Conservation (phyloP, 2,113 vertebrate species). For the Acanthisitta chloris region DNA sequence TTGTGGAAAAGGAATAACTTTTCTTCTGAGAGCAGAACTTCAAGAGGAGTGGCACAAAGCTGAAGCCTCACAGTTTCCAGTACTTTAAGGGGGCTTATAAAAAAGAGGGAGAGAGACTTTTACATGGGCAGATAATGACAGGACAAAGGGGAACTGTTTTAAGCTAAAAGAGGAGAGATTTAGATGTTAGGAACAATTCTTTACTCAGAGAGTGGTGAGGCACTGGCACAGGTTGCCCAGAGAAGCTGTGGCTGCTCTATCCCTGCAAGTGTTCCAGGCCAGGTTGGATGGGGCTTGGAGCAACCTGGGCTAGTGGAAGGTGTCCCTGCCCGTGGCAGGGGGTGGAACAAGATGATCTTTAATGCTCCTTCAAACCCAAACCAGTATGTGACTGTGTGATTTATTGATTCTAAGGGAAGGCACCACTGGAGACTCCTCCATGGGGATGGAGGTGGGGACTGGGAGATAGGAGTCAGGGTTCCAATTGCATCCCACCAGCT, state of each 20-base stretch:
- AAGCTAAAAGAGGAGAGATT: background rate
- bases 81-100: background rate
- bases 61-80: background rate
- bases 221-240: background rate
- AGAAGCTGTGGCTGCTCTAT: background rate
- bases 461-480: background rate
- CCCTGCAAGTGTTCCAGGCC: background rate
- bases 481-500: fast-evolving
- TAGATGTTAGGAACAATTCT: background rate
- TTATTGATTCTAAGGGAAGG: background rate
- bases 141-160: background rate
- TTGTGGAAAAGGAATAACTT: conserved; percentile 23
- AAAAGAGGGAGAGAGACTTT: background rate
- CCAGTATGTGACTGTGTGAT: background rate
- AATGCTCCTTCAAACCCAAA: fast-evolving
- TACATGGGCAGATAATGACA: background rate
- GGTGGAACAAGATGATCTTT: fast-evolving
- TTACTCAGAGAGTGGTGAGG: fast-evolving
- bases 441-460: background rate
- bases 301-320: background rate
- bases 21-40: background rate
- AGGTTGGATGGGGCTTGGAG: background rate
- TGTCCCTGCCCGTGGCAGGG: background rate
- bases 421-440: fast-evolving
- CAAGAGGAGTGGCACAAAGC: background rate